Percentiles rank a stretch among this genome's conserved stretches.
These are phyloP conservation scores for Sprattus sprattus DNA, from an alignment of 2,113 vertebrate species.

Conservation along the genomic window DNA sequence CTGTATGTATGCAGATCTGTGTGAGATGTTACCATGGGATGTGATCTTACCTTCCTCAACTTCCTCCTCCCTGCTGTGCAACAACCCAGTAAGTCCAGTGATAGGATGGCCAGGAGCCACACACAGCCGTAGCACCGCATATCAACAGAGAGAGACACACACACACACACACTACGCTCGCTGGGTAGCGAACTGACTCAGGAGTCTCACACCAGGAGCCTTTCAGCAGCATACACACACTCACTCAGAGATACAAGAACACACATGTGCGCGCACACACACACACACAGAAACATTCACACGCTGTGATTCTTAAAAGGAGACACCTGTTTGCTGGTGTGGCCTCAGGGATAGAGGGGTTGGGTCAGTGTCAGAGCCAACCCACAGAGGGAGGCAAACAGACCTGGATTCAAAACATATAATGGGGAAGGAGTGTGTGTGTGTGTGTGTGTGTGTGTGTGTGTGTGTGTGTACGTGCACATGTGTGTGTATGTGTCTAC, in stretches of 20 bases:
- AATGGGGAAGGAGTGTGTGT: not conserved
- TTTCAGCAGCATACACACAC: not conserved
- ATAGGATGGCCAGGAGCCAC: not conserved
- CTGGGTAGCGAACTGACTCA: not conserved
- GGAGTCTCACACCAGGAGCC: not conserved
- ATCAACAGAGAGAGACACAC: conserved; percentile 43
- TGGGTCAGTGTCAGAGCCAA: conserved; percentile 1
- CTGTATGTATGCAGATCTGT: not conserved
- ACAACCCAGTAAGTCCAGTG: not conserved
- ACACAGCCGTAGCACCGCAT: not conserved
- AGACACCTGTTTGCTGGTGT: conserved; percentile 34
- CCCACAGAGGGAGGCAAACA: not conserved
- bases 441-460: not conserved
- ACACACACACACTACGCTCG: conserved; percentile 45
- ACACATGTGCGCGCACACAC: conserved; percentile 45
- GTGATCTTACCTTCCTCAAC: not conserved
- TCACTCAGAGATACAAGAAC: not conserved
- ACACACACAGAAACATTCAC: conserved; percentile 9
- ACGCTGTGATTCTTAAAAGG: conserved; percentile 8
- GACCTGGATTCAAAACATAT: not conserved
- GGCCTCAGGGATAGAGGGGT: not conserved
- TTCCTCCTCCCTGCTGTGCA: not conserved
- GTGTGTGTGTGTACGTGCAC: too few relatives aligned
- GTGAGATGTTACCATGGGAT: not conserved
- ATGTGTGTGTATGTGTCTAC: not conserved